Evolutionary conservation across 2,888 invertebrate species (phyloP).

Genomic region (Pachydiplax longipennis): DNA sequence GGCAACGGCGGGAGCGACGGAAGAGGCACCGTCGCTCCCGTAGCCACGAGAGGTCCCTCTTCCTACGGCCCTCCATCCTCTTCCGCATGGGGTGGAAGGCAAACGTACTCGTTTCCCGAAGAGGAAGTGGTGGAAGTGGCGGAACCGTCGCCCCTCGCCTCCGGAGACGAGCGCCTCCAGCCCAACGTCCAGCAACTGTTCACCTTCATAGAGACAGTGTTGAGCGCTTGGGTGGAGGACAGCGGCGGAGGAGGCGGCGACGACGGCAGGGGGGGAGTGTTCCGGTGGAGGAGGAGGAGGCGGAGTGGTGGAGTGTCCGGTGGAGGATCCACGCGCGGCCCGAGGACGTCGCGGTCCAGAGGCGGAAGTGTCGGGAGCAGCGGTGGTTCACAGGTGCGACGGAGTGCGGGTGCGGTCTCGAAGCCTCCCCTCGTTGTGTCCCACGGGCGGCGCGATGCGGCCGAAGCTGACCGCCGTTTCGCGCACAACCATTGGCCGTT

Average conservation of each 20-base stretch:
- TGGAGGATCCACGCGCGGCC: not conserved
- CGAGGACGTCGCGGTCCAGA: not conserved
- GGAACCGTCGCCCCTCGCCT: constrained; percentile 10
- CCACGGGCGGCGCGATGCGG: not conserved
- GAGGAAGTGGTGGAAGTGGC: constrained; percentile 46
- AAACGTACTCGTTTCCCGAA: constrained; percentile 57
- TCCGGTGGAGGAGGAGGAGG: constrained; percentile 30
- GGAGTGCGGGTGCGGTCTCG: constrained; percentile 7
- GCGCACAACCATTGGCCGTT: constrained; percentile 84
- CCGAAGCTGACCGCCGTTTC: constrained; percentile 53
- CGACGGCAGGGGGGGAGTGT: constrained; percentile 24
- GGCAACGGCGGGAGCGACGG: constrained; percentile 5
- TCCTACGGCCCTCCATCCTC: constrained; percentile 59
- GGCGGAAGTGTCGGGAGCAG: not conserved
- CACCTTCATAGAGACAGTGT: constrained; percentile 80
- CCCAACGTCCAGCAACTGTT: constrained; percentile 82
- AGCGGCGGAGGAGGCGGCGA: constrained; percentile 43
- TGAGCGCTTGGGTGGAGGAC: constrained; percentile 72
- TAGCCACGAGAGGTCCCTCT: constrained; percentile 60
- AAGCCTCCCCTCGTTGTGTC: constrained; percentile 42
- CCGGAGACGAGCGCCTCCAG: constrained; percentile 58
- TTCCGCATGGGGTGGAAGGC: constrained; percentile 51
- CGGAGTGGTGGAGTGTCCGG: not conserved
- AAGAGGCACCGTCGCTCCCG: constrained; percentile 63
- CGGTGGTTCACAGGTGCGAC: not conserved